Evolutionary conservation across 2,888 invertebrate species (phyloP).

Genomic region (Meiosimyza platycephala): DNA sequence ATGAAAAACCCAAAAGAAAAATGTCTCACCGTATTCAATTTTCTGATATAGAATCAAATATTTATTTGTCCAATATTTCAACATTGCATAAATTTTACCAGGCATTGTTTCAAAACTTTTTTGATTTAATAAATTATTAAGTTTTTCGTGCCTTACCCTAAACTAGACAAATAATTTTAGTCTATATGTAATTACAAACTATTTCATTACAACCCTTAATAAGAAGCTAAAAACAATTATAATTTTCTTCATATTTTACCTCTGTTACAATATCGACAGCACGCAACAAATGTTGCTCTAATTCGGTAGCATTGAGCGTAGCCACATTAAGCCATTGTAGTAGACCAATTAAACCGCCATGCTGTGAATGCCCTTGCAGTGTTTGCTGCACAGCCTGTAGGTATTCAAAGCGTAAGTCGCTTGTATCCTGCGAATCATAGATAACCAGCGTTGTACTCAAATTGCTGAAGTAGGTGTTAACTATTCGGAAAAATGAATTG

Average conservation of each 20-base stretch:
- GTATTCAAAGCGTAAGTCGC: slow-evolving; percentile 52
- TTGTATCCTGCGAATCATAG: slow-evolving; percentile 48
- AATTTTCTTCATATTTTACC: slow-evolving; percentile 47
- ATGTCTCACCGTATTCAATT: too few relatives aligned
- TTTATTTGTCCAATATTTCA: too few relatives aligned
- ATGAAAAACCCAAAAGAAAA: too few relatives aligned
- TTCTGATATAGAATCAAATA: too few relatives aligned
- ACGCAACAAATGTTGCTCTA: slow-evolving; percentile 52
- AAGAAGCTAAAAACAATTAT: too few relatives aligned
- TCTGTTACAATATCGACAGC: slow-evolving; percentile 58
- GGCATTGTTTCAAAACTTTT: too few relatives aligned
- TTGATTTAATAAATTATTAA: too few relatives aligned
- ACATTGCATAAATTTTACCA: too few relatives aligned
- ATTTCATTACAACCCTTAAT: too few relatives aligned
- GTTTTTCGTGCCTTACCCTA: too few relatives aligned
- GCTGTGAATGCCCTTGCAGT: slow-evolving; percentile 46
- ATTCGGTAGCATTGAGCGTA: slow-evolving; percentile 43
- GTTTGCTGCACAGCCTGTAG: slow-evolving; percentile 53
- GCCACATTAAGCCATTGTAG: slow-evolving; percentile 62
- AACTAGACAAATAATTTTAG: too few relatives aligned
- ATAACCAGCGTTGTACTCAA: slow-evolving; percentile 60
- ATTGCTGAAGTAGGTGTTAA: slow-evolving; percentile 55
- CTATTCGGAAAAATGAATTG: slow-evolving; percentile 44
- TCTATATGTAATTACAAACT: too few relatives aligned
- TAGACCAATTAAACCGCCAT: slow-evolving; percentile 47